A percentile compares a stretch with the other conserved stretches of the same genome.
These are phyloP conservation scores for Coelogynopora nodosa DNA, from an alignment of 2,888 invertebrate species.

Conservation along the genomic window DNA sequence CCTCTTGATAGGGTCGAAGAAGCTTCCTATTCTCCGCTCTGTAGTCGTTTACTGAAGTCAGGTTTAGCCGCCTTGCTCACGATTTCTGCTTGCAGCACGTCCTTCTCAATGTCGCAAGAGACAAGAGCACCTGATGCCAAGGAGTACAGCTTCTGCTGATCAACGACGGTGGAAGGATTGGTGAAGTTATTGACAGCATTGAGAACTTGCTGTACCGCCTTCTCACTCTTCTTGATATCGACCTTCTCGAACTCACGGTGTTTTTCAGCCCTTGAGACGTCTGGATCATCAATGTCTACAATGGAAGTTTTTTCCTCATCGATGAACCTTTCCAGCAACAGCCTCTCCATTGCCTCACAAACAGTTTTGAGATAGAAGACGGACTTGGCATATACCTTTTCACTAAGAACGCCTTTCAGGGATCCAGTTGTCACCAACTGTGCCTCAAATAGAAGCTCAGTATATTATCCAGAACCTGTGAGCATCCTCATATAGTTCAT, in stretches of 20 bases:
- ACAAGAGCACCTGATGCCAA: neutral
- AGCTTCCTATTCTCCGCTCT: neutral
- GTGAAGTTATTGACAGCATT: neutral
- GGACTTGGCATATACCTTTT: neutral
- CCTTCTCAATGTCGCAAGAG: neutral
- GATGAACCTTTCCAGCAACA: neutral
- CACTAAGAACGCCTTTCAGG: slow-evolving; percentile 45
- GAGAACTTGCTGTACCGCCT: neutral
- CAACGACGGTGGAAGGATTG: neutral
- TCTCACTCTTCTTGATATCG: neutral
- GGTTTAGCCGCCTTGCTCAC: neutral
- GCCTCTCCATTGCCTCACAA: neutral
- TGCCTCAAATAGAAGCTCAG: slow-evolving; percentile 45
- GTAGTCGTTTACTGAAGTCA: neutral
- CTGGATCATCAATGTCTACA: neutral
- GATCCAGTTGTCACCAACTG: slow-evolving; percentile 46
- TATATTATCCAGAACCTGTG: slow-evolving; percentile 43
- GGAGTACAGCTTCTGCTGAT: neutral
- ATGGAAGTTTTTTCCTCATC: neutral
- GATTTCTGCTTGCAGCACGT: neutral
- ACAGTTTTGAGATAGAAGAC: neutral
- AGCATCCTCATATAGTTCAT: slow-evolving; percentile 47
- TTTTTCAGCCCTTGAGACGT: neutral
- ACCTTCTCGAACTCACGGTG: neutral
- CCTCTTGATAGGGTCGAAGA: neutral